phyloP scores from a whole-genome alignment of 2,888 invertebrate species.

The Furcula furcula region DNA sequence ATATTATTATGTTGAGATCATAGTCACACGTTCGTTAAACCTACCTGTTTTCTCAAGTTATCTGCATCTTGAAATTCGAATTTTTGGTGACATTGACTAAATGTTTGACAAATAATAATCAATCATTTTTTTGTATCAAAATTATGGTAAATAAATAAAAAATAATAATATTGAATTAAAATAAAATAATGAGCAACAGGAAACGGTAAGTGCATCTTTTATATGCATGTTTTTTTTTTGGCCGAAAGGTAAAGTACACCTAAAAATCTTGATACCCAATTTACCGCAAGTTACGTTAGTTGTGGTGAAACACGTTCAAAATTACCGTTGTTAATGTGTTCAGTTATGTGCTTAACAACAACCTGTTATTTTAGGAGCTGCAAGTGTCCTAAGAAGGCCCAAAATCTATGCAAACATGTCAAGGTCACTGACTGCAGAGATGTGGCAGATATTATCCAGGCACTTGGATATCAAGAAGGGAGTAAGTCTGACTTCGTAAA shows the following conservation, averaged over 20 bases:
- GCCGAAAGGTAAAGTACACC: too few species aligned
- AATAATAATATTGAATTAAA: slow-evolving; percentile 15
- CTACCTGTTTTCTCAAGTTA: slow-evolving; percentile 13
- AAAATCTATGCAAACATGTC: slow-evolving; percentile 35
- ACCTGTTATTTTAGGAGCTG: slow-evolving; percentile 36
- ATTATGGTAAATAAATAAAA: slow-evolving; percentile 6
- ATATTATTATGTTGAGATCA: too few species aligned
- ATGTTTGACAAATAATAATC: slow-evolving; percentile 7
- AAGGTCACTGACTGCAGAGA: slow-evolving; percentile 49
- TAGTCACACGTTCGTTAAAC: too few species aligned
- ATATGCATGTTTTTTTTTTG: too few species aligned
- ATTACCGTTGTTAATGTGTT: too few species aligned
- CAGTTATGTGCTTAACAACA: too few species aligned
- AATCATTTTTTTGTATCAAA: slow-evolving; percentile 23
- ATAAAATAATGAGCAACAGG: slow-evolving; percentile 41
- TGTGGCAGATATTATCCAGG: slow-evolving; percentile 59
- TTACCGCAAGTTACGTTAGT: too few species aligned
- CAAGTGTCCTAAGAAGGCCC: slow-evolving; percentile 47
- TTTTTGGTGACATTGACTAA: slow-evolving; percentile 1
- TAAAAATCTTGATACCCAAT: too few species aligned
- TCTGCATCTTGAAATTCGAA: slow-evolving; percentile 20
- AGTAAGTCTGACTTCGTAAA: slow-evolving; percentile 31
- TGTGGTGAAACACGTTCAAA: too few species aligned
- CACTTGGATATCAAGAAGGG: slow-evolving; percentile 50
- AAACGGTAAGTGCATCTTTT: slow-evolving; percentile 36